A percentile compares a stretch with the other conserved stretches of the same genome.
phyloP scores from a whole-genome alignment of 1,140 invertebrate species.

The Pygmarrhopalites habei region DNA sequence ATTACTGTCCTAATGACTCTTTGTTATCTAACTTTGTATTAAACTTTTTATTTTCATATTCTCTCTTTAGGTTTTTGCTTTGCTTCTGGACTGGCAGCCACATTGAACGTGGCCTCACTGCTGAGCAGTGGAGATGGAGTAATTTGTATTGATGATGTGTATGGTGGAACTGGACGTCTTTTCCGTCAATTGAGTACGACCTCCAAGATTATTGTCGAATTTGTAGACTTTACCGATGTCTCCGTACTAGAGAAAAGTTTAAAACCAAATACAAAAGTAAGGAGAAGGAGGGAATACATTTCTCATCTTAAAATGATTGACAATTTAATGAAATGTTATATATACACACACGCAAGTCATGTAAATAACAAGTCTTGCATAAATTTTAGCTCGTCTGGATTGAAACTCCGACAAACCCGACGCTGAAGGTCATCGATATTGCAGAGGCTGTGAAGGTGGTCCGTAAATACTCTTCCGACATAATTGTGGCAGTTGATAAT shows the following conservation, averaged over 20 bases:
- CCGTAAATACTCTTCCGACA: slow-evolving; percentile 53
- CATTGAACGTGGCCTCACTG: slow-evolving; percentile 63
- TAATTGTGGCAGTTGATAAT: slow-evolving; percentile 90
- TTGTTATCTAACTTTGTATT: not conserved
- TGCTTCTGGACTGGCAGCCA: slow-evolving; percentile 77
- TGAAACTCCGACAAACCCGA: slow-evolving; percentile 96
- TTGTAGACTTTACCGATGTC: slow-evolving; percentile 71
- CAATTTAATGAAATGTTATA: too few species aligned
- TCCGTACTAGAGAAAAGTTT: slow-evolving; percentile 62
- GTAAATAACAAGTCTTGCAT: too few species aligned
- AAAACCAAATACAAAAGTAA: slow-evolving; percentile 76
- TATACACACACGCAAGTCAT: too few species aligned
- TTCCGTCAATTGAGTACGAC: slow-evolving; percentile 45
- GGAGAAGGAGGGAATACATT: not conserved
- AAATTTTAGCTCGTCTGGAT: slow-evolving; percentile 91
- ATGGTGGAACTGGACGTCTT: slow-evolving; percentile 77
- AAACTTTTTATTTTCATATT: not conserved
- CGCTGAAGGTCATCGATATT: slow-evolving; percentile 86
- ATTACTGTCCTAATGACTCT: too few species aligned
- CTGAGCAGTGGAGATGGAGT: slow-evolving; percentile 83
- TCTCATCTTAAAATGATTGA: too few species aligned
- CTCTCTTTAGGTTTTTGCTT: slow-evolving; percentile 11
- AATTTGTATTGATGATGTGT: slow-evolving; percentile 85
- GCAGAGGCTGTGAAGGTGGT: slow-evolving; percentile 60
- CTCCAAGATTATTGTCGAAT: slow-evolving; percentile 63